Evolutionary conservation across 2,797 vertebrate species (phyloP).

Genomic region (Channallabes apus): DNA sequence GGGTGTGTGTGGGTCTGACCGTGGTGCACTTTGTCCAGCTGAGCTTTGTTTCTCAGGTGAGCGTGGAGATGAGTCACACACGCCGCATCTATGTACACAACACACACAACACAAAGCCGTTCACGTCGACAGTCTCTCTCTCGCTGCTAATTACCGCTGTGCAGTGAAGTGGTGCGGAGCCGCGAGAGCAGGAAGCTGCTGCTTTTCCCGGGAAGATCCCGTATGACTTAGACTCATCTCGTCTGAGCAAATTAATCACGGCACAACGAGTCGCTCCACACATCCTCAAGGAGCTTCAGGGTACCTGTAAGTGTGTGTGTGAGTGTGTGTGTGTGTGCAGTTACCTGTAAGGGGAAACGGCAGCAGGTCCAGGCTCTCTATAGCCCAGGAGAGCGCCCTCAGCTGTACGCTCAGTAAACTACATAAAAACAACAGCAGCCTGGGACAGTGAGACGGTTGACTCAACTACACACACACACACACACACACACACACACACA

Average conservation of each 20-base stretch:
- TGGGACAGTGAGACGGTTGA: conserved; percentile 75
- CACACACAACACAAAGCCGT: conserved; percentile 38
- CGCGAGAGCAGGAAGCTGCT: neutral
- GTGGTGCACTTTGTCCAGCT: conserved; percentile 64
- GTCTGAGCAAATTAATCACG: neutral
- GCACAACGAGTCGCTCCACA: neutral
- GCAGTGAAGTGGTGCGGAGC: neutral
- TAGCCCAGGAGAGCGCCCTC: conserved; percentile 74
- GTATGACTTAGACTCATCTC: neutral
- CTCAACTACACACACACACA: conserved; percentile 70
- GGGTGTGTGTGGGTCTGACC: conserved; percentile 62
- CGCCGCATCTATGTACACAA: conserved; percentile 65
- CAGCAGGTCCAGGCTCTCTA: conserved; percentile 65
- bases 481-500: conserved; percentile 8
- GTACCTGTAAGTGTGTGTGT: neutral
- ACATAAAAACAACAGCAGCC: conserved; percentile 87
- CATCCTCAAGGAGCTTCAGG: neutral
- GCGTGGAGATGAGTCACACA: conserved; percentile 67
- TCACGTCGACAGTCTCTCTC: neutral
- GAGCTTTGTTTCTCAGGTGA: conserved; percentile 69
- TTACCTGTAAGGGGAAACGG: conserved; percentile 72
- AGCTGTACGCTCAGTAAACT: conserved; percentile 81
- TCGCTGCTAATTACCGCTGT: neutral
- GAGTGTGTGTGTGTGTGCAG: neutral
- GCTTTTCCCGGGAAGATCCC: neutral